phyloP scores from a whole-genome alignment of 2,113 vertebrate species.

The Poeciliopsis turrubarensis region DNA sequence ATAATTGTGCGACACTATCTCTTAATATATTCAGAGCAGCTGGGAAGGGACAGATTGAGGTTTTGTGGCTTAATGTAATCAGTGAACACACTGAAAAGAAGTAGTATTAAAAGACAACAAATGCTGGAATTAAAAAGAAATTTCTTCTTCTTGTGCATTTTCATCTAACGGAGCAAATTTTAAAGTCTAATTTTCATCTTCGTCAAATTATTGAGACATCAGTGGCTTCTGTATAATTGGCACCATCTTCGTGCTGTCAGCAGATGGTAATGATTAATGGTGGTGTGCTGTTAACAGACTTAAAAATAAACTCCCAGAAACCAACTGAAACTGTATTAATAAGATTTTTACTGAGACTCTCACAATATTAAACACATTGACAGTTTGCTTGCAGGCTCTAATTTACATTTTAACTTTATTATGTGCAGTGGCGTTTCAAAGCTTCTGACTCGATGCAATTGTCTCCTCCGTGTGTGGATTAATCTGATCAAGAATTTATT shows the following conservation, averaged over 20 bases:
- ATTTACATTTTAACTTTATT: not conserved
- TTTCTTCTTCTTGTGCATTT: not conserved
- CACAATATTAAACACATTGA: not conserved
- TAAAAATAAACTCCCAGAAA: constrained; percentile 22
- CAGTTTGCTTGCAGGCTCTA: not conserved
- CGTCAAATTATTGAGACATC: constrained; percentile 36
- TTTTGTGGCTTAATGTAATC: constrained; percentile 15
- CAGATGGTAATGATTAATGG: constrained; percentile 49
- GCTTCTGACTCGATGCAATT: too few relatives aligned
- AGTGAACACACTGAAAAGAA: constrained; percentile 10
- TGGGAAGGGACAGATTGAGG: constrained; percentile 1
- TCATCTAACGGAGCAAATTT: constrained; percentile 7
- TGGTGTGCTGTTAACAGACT: constrained; percentile 23
- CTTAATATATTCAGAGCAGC: constrained; percentile 10
- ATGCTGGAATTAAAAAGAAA: not conserved
- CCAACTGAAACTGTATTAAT: constrained; percentile 4
- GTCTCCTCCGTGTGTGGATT: too few relatives aligned
- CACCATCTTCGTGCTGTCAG: constrained; percentile 28
- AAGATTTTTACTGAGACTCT: not conserved
- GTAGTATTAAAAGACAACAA: not conserved
- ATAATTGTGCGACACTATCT: constrained; percentile 22
- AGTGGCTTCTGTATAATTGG: constrained; percentile 47
- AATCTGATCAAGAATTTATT: too few relatives aligned
- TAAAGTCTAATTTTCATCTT: constrained; percentile 38
- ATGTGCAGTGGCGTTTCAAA: not conserved